Percentiles rank a stretch among this genome's conserved stretches.
phyloP scores from a whole-genome alignment of 2,113 vertebrate species.

The Pseudolaguvia tuberculata region DNA sequence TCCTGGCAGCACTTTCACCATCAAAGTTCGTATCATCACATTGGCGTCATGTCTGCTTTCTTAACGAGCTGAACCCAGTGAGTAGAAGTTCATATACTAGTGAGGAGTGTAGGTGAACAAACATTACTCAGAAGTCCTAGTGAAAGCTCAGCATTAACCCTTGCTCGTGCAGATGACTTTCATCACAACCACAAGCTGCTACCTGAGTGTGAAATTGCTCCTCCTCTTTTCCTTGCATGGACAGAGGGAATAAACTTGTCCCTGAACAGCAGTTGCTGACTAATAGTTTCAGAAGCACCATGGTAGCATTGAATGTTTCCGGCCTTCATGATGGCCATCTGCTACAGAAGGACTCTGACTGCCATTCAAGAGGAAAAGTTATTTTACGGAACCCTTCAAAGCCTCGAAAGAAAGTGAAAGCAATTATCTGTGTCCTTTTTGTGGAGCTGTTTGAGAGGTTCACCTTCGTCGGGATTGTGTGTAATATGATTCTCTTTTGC shows the following conservation, averaged over 20 bases:
- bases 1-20: slow-evolving; percentile 44
- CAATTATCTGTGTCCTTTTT: slow-evolving; percentile 77
- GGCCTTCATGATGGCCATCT: slow-evolving; percentile 41
- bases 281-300: slow-evolving; percentile 41
- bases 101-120: slow-evolving; percentile 27
- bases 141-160: slow-evolving; percentile 18
- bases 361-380: slow-evolving; percentile 27
- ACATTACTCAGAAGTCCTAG: slow-evolving; percentile 36
- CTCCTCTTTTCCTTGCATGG: slow-evolving; percentile 33
- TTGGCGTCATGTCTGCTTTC: slow-evolving; percentile 25
- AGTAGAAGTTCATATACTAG: slow-evolving; percentile 40
- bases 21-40: slow-evolving; percentile 21
- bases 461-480: slow-evolving; percentile 84
- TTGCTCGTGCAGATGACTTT: slow-evolving; percentile 46
- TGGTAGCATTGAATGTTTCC: slow-evolving; percentile 55
- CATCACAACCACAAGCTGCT: slow-evolving; percentile 24
- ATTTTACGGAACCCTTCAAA: slow-evolving; percentile 30
- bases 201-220: slow-evolving; percentile 55
- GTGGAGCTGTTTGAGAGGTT: slow-evolving; percentile 87
- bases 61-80: slow-evolving; percentile 36
- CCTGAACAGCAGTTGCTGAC: slow-evolving; percentile 30
- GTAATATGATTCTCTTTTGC: slow-evolving; percentile 91
- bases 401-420: slow-evolving; percentile 67
- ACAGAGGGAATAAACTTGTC: background rate
- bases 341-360: slow-evolving; percentile 22